Evolutionary conservation across 2,113 vertebrate species (phyloP).

Genomic region (Cyprinodon brontotheroides): DNA sequence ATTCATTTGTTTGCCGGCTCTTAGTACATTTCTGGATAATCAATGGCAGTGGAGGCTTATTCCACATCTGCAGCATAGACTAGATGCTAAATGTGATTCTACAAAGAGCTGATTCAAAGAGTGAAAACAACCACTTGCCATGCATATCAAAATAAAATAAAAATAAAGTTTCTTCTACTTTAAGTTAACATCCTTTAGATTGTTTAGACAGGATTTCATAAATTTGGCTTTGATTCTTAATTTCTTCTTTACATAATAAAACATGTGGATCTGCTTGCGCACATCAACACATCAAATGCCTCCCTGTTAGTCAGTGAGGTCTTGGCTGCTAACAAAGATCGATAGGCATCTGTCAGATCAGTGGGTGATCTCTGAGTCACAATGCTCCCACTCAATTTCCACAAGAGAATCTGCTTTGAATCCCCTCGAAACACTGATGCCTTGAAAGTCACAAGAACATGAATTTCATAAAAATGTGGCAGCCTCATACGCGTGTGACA

Average conservation of each 20-base stretch:
- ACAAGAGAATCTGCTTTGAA: slow-evolving; percentile 13
- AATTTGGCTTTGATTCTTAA: neutral
- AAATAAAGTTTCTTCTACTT: no score
- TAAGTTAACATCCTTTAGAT: neutral
- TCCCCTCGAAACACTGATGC: slow-evolving; percentile 14
- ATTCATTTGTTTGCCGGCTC: neutral
- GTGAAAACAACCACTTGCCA: no score
- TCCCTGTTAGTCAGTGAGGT: slow-evolving; percentile 14
- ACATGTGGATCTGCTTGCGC: neutral
- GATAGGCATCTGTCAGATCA: slow-evolving; percentile 20
- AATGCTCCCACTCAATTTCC: slow-evolving; percentile 34
- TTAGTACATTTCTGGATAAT: neutral
- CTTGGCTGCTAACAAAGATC: slow-evolving; percentile 9
- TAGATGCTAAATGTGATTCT: no score
- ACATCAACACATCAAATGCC: slow-evolving; percentile 14
- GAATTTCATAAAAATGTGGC: slow-evolving; percentile 14
- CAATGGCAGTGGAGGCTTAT: no score
- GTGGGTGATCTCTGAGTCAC: slow-evolving; percentile 2
- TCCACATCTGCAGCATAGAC: no score
- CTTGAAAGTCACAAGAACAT: slow-evolving; percentile 19
- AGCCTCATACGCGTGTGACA: slow-evolving; percentile 14
- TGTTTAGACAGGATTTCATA: neutral
- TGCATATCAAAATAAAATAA: neutral
- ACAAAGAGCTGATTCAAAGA: no score
- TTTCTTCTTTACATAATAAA: neutral